Evolutionary conservation across 2,797 vertebrate genomes (phyloP).

Genomic region (Phalanger gymnotis): DNA sequence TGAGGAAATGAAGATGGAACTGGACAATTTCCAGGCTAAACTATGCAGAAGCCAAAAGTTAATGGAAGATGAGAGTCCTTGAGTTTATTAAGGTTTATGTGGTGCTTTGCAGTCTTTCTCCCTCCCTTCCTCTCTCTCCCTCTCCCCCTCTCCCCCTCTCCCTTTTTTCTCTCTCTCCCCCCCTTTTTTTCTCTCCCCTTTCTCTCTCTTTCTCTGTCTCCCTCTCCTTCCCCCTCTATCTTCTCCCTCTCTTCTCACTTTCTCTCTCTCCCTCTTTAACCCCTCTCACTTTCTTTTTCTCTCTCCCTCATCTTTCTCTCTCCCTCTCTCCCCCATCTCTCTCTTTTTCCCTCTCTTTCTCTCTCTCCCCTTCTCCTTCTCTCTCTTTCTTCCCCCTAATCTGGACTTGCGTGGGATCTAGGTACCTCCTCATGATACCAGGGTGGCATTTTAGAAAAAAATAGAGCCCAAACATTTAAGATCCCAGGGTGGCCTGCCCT

Average conservation of each 20-base stretch:
- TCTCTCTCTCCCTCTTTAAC: not conserved
- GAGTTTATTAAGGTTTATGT: not conserved
- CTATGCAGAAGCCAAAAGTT: constrained; percentile 28
- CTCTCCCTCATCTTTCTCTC: not conserved
- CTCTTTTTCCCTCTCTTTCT: not conserved
- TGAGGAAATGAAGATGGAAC: not conserved
- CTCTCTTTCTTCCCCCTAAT: not conserved
- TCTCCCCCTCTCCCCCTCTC: not conserved
- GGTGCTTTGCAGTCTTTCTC: not conserved
- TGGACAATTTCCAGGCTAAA: constrained; percentile 26
- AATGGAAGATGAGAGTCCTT: not conserved
- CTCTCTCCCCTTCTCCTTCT: not conserved
- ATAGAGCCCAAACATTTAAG: not conserved
- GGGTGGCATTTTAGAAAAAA: not conserved
- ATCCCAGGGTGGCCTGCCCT: not conserved
- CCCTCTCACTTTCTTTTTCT: not conserved
- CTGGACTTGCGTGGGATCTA: not conserved
- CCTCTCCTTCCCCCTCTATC: too few species aligned
- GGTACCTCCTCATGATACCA: not conserved
- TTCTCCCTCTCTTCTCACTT: not conserved
- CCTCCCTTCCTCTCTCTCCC: not conserved
- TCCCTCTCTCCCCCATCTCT: not conserved
- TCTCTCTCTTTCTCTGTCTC: not conserved
- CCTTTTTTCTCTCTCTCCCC: not conserved
- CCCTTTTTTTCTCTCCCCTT: not conserved